Evolutionary conservation across 2,888 invertebrate species (phyloP).

Genomic region (Achlya flavicornis): DNA sequence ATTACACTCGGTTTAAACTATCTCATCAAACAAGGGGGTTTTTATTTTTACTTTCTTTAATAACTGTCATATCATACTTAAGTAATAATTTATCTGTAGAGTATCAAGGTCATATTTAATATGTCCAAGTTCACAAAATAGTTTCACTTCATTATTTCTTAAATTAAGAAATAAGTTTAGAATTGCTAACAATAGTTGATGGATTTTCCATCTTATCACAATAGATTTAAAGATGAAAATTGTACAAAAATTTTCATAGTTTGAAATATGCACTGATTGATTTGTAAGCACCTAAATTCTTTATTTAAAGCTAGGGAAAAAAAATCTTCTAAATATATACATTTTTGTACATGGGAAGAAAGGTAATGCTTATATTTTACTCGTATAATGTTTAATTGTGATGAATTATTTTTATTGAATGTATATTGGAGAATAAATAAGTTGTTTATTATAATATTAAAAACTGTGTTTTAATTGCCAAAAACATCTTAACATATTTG

Average conservation of each 20-base stretch:
- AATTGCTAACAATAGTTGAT: not conserved
- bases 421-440: conserved; percentile 50
- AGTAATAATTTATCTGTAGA: not conserved
- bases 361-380: not conserved
- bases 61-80: conserved; percentile 7
- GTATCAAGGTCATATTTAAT: not conserved
- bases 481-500: too few relatives aligned
- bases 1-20: too few relatives aligned
- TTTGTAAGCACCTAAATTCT: not conserved
- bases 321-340: not conserved
- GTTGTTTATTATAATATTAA: conserved; percentile 40
- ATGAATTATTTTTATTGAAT: conserved; percentile 36
- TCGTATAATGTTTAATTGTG: conserved; percentile 21
- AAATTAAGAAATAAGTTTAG: not conserved
- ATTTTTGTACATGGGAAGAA: not conserved
- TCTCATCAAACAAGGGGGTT: too few relatives aligned
- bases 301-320: conserved; percentile 3
- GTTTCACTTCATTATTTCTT: not conserved
- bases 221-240: conserved; percentile 7
- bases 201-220: conserved; percentile 12
- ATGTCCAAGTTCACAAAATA: not conserved
- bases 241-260: conserved; percentile 1
- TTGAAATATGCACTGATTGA: conserved; percentile 8
- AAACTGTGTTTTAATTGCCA: conserved; percentile 21
- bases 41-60: conserved; percentile 22